Conservation (phyloP, 2,113 vertebrate genomes). For the Saguinus midas region DNA sequence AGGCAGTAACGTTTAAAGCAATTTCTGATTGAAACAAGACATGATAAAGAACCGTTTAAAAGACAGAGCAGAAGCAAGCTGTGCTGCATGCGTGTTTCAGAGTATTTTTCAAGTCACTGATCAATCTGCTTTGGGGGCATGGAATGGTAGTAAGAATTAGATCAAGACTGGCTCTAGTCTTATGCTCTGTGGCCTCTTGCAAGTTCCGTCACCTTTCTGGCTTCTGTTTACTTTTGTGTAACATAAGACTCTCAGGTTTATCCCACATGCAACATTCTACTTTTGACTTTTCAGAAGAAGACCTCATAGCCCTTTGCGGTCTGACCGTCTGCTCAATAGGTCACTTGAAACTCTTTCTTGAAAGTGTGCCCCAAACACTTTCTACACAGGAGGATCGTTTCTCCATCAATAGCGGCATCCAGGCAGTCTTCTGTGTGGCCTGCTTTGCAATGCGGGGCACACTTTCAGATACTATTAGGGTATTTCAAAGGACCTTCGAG, state of each 20-base stretch:
- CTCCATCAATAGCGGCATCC: fast-evolving
- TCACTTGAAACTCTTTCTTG: not conserved
- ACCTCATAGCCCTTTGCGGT: too few relatives aligned
- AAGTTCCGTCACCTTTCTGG: not conserved
- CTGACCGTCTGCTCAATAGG: too few relatives aligned
- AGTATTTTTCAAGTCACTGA: not conserved
- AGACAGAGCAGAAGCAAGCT: not conserved
- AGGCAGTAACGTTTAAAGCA: not conserved
- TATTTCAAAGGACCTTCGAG: not conserved
- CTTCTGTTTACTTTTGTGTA: not conserved
- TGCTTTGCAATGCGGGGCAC: not conserved
- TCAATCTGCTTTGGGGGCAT: too few relatives aligned
- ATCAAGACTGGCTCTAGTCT: too few relatives aligned
- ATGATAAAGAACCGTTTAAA: not conserved
- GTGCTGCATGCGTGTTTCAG: not conserved
- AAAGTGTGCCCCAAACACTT: not conserved
- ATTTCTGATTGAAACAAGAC: not conserved
- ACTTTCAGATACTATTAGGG: too few relatives aligned
- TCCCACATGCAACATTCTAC: not conserved
- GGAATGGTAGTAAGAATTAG: not conserved
- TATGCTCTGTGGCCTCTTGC: too few relatives aligned
- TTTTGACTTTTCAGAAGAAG: too few relatives aligned
- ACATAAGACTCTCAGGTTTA: not conserved
- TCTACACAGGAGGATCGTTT: too few relatives aligned
- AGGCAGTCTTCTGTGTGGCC: too few relatives aligned